phyloP scores from a whole-genome alignment of 2,797 vertebrate species.

The Anabacerthia variegaticeps region DNA sequence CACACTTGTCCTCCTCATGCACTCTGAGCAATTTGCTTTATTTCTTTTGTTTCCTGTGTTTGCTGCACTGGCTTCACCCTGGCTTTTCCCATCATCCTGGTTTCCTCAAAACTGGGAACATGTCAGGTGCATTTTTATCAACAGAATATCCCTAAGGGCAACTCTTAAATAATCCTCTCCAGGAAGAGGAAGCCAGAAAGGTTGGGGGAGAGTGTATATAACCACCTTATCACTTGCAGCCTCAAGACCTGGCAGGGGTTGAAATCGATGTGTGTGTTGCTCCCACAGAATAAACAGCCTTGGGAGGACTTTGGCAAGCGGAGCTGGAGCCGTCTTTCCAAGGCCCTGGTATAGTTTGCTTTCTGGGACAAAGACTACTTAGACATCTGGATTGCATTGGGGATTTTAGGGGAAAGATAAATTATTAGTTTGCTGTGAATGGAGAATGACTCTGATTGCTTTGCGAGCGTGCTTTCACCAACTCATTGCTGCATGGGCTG shows the following conservation, averaged over 20 bases:
- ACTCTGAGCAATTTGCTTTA: not conserved
- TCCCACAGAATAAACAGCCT: not conserved
- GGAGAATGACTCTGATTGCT: not conserved
- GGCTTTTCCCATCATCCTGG: not conserved
- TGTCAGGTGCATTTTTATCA: not conserved
- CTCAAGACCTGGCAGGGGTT: not conserved
- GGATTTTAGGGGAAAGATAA: conserved; percentile 10
- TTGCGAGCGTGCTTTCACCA: not conserved
- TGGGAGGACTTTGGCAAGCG: not conserved
- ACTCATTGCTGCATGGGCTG: not conserved
- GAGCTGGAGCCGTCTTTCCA: rapidly evolving
- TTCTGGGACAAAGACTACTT: conserved; percentile 26
- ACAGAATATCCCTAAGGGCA: not conserved
- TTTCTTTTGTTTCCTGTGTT: not conserved
- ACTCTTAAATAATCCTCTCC: not conserved
- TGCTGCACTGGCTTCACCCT: not conserved
- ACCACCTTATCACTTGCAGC: not conserved
- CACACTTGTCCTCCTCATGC: not conserved
- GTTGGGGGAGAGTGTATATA: not conserved
- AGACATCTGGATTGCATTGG: conserved; percentile 32
- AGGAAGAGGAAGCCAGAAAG: not conserved
- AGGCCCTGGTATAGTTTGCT: not conserved
- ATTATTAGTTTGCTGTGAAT: conserved; percentile 12
- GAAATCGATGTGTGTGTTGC: not conserved
- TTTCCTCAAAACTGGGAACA: not conserved